Conservation (phyloP, 2,113 vertebrate genomes). For the Corythaeola cristata region DNA sequence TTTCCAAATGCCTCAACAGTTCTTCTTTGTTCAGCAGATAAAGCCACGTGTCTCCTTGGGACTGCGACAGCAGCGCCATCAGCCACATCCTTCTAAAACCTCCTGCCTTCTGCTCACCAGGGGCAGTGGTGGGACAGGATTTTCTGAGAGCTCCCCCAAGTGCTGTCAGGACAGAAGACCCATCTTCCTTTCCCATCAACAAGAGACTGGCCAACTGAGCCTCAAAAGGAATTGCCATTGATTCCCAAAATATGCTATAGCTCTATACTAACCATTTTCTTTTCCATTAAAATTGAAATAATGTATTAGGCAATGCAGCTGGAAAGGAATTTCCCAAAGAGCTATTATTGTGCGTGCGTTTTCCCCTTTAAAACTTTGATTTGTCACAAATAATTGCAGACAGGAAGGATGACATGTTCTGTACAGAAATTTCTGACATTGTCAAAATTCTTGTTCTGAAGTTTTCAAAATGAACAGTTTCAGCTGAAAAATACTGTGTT, state of each 20-base stretch:
- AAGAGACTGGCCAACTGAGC: neutral
- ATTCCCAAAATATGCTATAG: neutral
- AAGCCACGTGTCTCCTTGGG: neutral
- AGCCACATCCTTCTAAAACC: neutral
- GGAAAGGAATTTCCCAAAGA: neutral
- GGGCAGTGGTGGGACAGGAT: neutral
- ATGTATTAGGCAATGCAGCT: neutral
- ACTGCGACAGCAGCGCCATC: neutral
- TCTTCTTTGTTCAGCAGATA: neutral
- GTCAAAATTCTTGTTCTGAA: conserved; percentile 29
- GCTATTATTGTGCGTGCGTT: neutral
- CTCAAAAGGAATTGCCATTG: neutral
- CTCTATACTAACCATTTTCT: neutral
- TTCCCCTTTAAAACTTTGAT: neutral
- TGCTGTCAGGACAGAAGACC: neutral
- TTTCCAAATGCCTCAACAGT: neutral
- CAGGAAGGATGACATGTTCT: conserved; percentile 8
- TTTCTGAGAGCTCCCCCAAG: neutral
- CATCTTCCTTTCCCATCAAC: neutral
- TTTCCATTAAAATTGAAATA: neutral
- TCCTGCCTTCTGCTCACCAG: neutral
- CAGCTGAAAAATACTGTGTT: neutral
- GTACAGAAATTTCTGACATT: neutral
- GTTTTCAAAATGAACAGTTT: conserved; percentile 44
- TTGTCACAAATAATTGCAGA: neutral